Evolutionary conservation across 2,888 invertebrate genomes (phyloP), one percentile per base, ranked within the genome.

Genomic region (Watsonalla binaria): DNA sequence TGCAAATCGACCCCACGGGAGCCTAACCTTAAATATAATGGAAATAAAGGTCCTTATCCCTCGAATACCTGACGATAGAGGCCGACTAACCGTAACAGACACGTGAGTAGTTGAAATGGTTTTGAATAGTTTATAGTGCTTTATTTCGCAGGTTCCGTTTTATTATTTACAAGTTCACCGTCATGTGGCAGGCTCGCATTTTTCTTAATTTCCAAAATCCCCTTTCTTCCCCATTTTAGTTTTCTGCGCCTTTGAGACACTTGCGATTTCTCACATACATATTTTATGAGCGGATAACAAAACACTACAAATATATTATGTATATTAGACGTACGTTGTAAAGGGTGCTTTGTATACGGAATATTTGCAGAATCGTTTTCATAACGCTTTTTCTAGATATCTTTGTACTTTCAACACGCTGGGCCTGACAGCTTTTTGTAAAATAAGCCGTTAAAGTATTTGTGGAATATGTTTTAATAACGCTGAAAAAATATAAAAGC

Each of bases 51-150:
- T 69, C 71, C 72, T 76, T 80, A 75, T 82, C 62, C 72, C 57
- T 46, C 62, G 67, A 64, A 68, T 60, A 61, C 45, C 52, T 56
- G 57, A 54, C 53, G 58, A 61, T 54, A 56, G 55, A 62, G 60
- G 66, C 68, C 65, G 65, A 68, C 66, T 68, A 72, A 75, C 68
- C 62, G 74, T 74, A 70, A 75, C 74, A 68, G 73, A 77, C 69
- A 74, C 70, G 72, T 75, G 70, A 73, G 74, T 70, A 68, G 72
- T 72, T 72, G 76, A 78, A 77, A 76, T 68, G 70, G 68, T 70
- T 72, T 73, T 78, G 79, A 78, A 79, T 78, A 74, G 74, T 79
- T 79, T 74, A 79, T 74, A 71, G 72, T 76, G 67, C 68, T 75
- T 78, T 76, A 76, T 79, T 76, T 76, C 63, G 66, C 62, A 62